Conservation (phyloP, 2,888 invertebrate species). For the Dicranocentrus wangi region DNA sequence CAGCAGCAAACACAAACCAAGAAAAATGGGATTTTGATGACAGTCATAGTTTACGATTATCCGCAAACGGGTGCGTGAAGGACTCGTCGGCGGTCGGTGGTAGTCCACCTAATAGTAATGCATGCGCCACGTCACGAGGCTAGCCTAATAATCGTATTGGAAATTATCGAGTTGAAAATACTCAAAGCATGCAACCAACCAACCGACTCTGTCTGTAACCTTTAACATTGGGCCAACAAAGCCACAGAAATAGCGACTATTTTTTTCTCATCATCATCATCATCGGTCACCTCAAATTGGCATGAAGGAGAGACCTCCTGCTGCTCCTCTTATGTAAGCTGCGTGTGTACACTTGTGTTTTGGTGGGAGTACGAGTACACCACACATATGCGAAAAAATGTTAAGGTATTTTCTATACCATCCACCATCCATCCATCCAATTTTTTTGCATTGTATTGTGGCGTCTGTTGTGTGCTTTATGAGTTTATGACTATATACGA, state of each 20-base stretch:
- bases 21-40: too few species aligned
- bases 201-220: too few species aligned
- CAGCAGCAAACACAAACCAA: too few species aligned
- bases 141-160: not conserved
- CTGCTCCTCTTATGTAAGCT: too few species aligned
- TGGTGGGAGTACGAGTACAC: too few species aligned
- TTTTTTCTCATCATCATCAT: not conserved
- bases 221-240: slow-evolving; percentile 11
- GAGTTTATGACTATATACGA: too few species aligned
- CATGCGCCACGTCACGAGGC: too few species aligned
- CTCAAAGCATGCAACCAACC: not conserved
- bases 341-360: not conserved
- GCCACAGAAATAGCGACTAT: not conserved
- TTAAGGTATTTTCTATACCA: too few species aligned
- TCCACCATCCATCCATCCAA: too few species aligned
- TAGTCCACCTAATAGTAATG: not conserved
- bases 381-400: too few species aligned
- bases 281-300: slow-evolving; percentile 55
- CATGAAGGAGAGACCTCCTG: slow-evolving; percentile 48
- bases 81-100: not conserved
- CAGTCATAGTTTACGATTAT: not conserved
- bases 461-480: too few species aligned
- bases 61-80: slow-evolving; percentile 11
- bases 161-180: not conserved
- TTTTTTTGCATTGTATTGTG: too few species aligned